Percentiles rank a stretch among this genome's conserved stretches.
Evolutionary conservation across 2,888 invertebrate species (phyloP).

Genomic region (Lithophane leautieri): DNA sequence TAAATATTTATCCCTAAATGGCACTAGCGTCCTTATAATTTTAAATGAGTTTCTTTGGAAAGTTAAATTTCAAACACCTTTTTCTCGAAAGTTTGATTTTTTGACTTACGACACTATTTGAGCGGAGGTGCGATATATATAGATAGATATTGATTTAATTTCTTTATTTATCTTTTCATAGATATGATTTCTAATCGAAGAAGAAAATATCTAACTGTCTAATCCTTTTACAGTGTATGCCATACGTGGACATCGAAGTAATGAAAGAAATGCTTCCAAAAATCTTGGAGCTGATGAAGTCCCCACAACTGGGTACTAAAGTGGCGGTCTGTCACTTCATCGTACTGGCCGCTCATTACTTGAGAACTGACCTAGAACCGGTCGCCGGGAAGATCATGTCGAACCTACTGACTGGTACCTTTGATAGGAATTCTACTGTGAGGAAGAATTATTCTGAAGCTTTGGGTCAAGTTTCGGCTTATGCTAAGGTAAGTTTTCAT

Average conservation of each 20-base stretch:
- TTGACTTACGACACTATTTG: too few species aligned
- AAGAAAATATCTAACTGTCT: conserved; percentile 2
- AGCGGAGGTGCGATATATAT: too few species aligned
- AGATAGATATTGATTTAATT: too few species aligned
- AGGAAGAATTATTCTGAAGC: conserved; percentile 96
- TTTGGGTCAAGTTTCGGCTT: conserved; percentile 95
- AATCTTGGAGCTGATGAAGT: conserved; percentile 95
- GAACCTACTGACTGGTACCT: conserved; percentile 93
- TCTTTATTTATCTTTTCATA: too few species aligned
- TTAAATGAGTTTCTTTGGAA: too few species aligned
- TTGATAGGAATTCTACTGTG: conserved; percentile 95
- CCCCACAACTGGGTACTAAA: conserved; percentile 96
- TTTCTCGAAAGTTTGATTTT: too few species aligned
- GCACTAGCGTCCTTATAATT: too few species aligned
- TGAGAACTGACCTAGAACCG: conserved; percentile 89
- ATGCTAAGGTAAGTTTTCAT: conserved; percentile 92
- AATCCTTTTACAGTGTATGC: conserved; percentile 88
- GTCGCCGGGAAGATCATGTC: conserved; percentile 90
- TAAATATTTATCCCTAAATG: too few species aligned
- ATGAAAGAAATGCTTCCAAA: conserved; percentile 95
- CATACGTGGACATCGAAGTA: conserved; percentile 94
- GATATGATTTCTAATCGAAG: too few species aligned
- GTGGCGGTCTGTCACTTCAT: conserved; percentile 95
- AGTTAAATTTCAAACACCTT: too few species aligned
- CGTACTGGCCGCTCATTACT: conserved; percentile 91